A percentile compares a stretch with the other conserved stretches of the same genome.
phyloP scores from a whole-genome alignment of 2,113 vertebrate species.

The Collichthys lucidus region DNA sequence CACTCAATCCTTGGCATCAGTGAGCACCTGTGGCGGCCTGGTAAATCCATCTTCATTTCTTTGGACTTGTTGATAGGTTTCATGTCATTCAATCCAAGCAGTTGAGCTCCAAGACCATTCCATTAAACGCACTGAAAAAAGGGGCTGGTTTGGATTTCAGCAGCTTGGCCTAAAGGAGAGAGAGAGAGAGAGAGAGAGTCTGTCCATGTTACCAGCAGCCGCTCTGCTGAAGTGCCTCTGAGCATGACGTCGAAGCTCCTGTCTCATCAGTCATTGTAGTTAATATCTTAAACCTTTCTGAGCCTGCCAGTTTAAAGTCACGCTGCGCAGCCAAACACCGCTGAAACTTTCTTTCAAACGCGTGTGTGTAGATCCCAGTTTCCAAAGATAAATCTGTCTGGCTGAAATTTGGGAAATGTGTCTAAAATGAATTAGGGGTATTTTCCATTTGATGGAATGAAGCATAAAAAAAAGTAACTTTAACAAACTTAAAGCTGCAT shows the following conservation, averaged over 20 bases:
- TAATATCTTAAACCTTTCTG: background rate
- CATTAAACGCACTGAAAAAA: background rate
- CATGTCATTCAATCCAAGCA: constrained; percentile 5
- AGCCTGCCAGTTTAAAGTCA: constrained; percentile 16
- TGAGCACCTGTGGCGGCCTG: constrained; percentile 94
- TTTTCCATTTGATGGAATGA: background rate
- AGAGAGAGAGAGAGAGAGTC: background rate
- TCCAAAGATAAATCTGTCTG: background rate
- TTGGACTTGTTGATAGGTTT: constrained; percentile 18
- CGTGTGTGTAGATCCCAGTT: background rate
- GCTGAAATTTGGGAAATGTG: background rate
- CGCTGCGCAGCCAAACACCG: background rate
- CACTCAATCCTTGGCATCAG: constrained; percentile 86
- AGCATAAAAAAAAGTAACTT: background rate
- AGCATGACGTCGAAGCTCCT: background rate
- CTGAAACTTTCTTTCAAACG: background rate
- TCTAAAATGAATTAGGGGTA: background rate
- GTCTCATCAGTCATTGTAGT: background rate
- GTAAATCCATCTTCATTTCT: constrained; percentile 80
- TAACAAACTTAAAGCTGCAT: background rate
- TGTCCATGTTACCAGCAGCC: background rate
- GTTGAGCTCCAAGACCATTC: background rate
- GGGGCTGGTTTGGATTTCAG: constrained; percentile 2
- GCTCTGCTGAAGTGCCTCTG: background rate
- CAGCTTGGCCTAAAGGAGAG: background rate